Base-by-base conservation (phyloP, 2,113 vertebrate species). In the Proteles cristata region DNA sequence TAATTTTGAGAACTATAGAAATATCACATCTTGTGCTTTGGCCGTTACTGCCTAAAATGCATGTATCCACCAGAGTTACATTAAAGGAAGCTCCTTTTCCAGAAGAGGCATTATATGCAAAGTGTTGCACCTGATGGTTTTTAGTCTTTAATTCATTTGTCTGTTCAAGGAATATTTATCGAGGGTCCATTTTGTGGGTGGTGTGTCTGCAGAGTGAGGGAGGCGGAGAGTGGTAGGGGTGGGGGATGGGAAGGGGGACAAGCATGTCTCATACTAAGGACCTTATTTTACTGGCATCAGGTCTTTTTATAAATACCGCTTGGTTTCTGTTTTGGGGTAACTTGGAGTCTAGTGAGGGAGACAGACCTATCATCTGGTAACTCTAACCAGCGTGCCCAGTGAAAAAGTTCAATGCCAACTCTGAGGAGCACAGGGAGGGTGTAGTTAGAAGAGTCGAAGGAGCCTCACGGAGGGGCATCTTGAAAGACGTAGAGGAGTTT, bases 241-340 rank as follows among this genome's bases (percentile, higher is more conserved):
- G 1, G 12, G 48, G 48, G 28, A 35, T n/a, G 11, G 33, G 26
- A 35, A 19, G 2, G 74, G 87, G 21, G 16, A 26, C 8, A 1
- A 7, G 7, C 14, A 17, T 43, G 0, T 35, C 87, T 4, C 0
- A 1, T 1, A 19, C 16, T 3, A 45, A 61, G 23, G 53, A 5
- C 25, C 66, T 93, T 25, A 5, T 45, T 88, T 58, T 16, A 26
- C 5, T 0, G 7, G 23, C 31, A 11, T 68, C 4, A 25, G 25
- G 8, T 89, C 39, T 68, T 1, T 61, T 25, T 17, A 10, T 53
- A 76, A 48, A 7, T n/a, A 77, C 9, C n/a, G 35, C 50, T 69
- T 63, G n/a, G 10, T 45, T 81, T 43, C n/a, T 63, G 2, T 85
- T 95, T 91, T 43, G 26, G 69, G 85, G 74, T 71, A 65, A 77